Evolutionary conservation across 2,888 invertebrate genomes (phyloP).

Genomic region (Coenonympha glycerion): DNA sequence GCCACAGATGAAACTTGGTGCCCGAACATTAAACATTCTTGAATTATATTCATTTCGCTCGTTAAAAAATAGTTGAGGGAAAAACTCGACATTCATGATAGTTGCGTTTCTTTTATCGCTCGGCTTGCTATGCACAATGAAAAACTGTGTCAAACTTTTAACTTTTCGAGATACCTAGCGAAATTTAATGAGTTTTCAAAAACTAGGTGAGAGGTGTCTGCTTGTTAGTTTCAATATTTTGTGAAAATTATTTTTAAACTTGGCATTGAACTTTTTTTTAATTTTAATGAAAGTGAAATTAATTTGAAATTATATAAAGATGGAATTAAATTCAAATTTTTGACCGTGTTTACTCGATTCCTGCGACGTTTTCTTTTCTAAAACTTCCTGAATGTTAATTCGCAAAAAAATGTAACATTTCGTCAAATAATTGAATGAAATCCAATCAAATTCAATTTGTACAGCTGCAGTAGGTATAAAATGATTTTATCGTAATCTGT

Average conservation of each 20-base stretch:
- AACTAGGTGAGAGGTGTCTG: slow-evolving; percentile 15
- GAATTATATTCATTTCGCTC: slow-evolving; percentile 40
- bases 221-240: slow-evolving; percentile 7
- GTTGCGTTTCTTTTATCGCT: slow-evolving; percentile 34
- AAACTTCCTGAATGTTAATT: too few relatives aligned
- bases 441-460: too few relatives aligned
- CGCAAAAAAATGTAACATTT: too few relatives aligned
- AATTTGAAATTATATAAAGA: background rate
- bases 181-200: slow-evolving; percentile 20
- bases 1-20: slow-evolving; percentile 64
- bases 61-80: slow-evolving; percentile 51
- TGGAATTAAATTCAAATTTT: too few relatives aligned
- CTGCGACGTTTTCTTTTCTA: too few relatives aligned
- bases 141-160: slow-evolving; percentile 25
- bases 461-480: too few relatives aligned
- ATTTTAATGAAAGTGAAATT: slow-evolving; percentile 1
- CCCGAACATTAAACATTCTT: slow-evolving; percentile 53
- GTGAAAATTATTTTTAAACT: slow-evolving; percentile 8
- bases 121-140: slow-evolving; percentile 23
- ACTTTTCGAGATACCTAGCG: slow-evolving; percentile 16
- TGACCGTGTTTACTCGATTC: too few relatives aligned
- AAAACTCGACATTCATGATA: slow-evolving; percentile 52
- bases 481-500: slow-evolving; percentile 1
- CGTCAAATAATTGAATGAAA: too few relatives aligned
- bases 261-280: slow-evolving; percentile 4